Conservation (phyloP, 2,888 invertebrate species). For the Lasius platythorax region DNA sequence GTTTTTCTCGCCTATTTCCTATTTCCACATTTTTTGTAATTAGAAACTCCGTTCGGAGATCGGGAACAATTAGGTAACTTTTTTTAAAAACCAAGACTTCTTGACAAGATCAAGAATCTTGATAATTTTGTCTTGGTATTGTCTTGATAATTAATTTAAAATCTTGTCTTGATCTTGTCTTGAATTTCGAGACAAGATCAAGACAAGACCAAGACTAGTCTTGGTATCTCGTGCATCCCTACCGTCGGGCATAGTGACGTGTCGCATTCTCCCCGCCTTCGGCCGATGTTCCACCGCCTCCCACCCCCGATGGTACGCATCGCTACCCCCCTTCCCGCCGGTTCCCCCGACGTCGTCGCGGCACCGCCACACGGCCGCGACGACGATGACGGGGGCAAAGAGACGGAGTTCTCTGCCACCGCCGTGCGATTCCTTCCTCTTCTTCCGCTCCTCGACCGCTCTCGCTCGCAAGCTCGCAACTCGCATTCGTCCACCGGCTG, state of each 20-base stretch:
- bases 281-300: constrained; percentile 59
- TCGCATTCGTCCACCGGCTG: constrained; percentile 74
- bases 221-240: too few relatives aligned
- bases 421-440: constrained; percentile 52
- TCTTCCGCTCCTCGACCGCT: constrained; percentile 66
- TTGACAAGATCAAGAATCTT: too few relatives aligned
- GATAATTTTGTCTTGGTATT: too few relatives aligned
- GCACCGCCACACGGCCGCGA: constrained; percentile 53
- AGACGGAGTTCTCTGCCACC: constrained; percentile 57
- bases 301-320: constrained; percentile 50
- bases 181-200: too few relatives aligned
- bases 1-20: too few relatives aligned
- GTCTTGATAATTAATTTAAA: too few relatives aligned
- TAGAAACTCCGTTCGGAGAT: too few relatives aligned
- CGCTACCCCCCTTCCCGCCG: constrained; percentile 61
- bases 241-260: constrained; percentile 70
- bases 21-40: too few relatives aligned
- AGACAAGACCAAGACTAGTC: too few relatives aligned
- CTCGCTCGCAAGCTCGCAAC: constrained; percentile 32
- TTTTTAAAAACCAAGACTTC: too few relatives aligned
- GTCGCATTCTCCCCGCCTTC: constrained; percentile 74
- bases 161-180: too few relatives aligned
- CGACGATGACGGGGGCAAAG: constrained; percentile 53
- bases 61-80: too few relatives aligned
- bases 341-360: constrained; percentile 56